These are phyloP conservation scores for Triplophysa rosa DNA, from an alignment of 2,113 vertebrate genomes.

Conservation along the genomic window DNA sequence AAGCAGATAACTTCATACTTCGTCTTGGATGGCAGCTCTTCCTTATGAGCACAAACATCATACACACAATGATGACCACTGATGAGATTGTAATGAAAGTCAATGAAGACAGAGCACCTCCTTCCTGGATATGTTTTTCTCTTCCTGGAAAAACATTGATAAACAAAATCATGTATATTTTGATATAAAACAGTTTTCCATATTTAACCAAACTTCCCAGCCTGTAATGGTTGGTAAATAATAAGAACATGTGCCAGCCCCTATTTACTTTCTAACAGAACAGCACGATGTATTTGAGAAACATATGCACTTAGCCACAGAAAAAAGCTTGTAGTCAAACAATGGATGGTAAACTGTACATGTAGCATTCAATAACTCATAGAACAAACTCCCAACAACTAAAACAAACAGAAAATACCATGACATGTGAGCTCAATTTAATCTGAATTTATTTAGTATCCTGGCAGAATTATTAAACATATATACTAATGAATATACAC, in stretches of 20 bases:
- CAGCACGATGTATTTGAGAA: conserved; percentile 60
- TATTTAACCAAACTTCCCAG: conserved; percentile 58
- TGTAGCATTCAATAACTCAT: background rate
- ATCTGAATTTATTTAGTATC: too few relatives aligned
- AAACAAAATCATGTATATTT: background rate
- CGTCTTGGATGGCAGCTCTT: conserved; percentile 71
- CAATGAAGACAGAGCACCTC: conserved; percentile 57
- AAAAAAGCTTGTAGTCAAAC: conserved; percentile 33
- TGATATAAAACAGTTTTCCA: background rate
- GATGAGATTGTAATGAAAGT: conserved; percentile 65
- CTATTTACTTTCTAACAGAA: conserved; percentile 72
- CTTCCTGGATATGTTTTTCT: conserved; percentile 62
- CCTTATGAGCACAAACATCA: conserved; percentile 71
- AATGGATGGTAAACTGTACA: conserved; percentile 3
- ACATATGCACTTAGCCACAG: conserved; percentile 63
- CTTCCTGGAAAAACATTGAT: conserved; percentile 59
- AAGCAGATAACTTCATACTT: conserved; percentile 57
- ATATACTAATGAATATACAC: too few relatives aligned
- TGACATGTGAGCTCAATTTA: too few relatives aligned
- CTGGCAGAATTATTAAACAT: too few relatives aligned
- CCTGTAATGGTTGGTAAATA: conserved; percentile 69
- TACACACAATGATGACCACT: conserved; percentile 67
- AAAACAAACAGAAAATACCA: background rate
- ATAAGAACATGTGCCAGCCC: conserved; percentile 68
- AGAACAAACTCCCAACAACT: background rate